Conservation (phyloP, 2,888 invertebrate genomes). For the Epinotia demarniana region DNA sequence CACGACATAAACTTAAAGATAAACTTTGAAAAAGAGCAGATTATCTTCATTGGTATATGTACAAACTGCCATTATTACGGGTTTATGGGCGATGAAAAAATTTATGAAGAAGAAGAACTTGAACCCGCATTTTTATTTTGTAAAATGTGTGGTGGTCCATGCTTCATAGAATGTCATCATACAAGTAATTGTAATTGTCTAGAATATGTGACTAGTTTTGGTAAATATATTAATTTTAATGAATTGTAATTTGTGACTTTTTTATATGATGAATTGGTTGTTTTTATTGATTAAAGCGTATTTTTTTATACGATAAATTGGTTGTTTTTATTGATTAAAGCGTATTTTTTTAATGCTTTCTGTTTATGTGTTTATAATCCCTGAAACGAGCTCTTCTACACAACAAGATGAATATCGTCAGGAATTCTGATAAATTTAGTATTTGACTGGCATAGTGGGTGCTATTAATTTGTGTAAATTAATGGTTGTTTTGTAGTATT, state of each 20-base stretch:
- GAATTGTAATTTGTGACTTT: slow-evolving; percentile 13
- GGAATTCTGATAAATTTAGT: slow-evolving; percentile 1
- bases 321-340: slow-evolving; percentile 16
- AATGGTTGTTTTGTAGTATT: slow-evolving; percentile 33
- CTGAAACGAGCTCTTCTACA: neutral
- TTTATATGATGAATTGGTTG: slow-evolving; percentile 7
- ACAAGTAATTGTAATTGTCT: slow-evolving; percentile 15
- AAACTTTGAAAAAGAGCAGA: slow-evolving; percentile 16
- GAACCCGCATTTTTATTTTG: too few relatives aligned
- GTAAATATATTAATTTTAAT: slow-evolving; percentile 8
- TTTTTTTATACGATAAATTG: slow-evolving; percentile 3
- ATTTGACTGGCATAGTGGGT: slow-evolving; percentile 6
- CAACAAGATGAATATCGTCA: neutral
- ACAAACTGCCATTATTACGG: slow-evolving; percentile 9
- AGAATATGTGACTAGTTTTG: slow-evolving; percentile 10
- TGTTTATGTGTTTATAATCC: neutral
- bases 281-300: slow-evolving; percentile 15
- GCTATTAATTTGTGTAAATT: slow-evolving; percentile 15
- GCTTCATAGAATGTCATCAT: slow-evolving; percentile 12
- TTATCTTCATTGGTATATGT: slow-evolving; percentile 5
- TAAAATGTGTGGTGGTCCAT: neutral
- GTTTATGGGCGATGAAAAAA: slow-evolving; percentile 11
- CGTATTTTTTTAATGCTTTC: neutral
- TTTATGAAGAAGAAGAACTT: neutral
- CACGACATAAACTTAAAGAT: slow-evolving; percentile 5